Base-by-base conservation (phyloP, 2,113 vertebrate genomes). In the Albula goreensis region DNA sequence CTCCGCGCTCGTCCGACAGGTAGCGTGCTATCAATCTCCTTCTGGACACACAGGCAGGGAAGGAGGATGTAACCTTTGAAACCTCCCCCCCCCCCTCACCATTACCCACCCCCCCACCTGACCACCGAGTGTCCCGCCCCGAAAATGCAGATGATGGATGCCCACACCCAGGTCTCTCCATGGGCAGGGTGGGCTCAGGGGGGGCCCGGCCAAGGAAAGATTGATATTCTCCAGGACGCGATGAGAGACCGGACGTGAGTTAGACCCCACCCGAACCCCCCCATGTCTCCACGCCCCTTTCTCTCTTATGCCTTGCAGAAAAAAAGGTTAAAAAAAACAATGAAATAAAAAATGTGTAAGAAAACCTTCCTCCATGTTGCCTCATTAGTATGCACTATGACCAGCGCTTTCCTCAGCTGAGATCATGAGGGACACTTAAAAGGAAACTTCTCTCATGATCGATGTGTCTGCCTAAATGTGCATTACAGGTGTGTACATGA, bases 21-120 rank as follows among this genome's bases (percentile, higher is more conserved):
- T 60, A 78, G 31, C 51, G 15, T 15, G 74, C 51, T 51, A 85
- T 85, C 83, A 78, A 85, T 85, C 70, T 85, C 70, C 50, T 41
- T 13, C 83, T 78, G 11, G 50, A 50, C 70, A 53, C 15, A 51
- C 3, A 78, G 50, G 70, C 74, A 10, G 41, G 31, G 83, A 50
- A 52, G 70, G 77, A 8, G 83, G 70, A 52, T 85, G 50, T 78
- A 70, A 84, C 83, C 70, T 84, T 84, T 84, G 51, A 78, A 85
- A 82, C 78, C 77, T 25, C 31, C 31, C 31, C 31, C 31, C 31
- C 31, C 31, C 31, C 31, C 31, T n/a, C 31, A 41, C 31, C 31
- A 41, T 41, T 41, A 41, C 31, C 31, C 31, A 41, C 31, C 31
- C 31, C 31, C 31, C 31, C 31, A 41, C 70, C 70, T 63, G 77